Percentiles rank a stretch among this genome's conserved stretches.
These are phyloP conservation scores for Pelochelys cantorii DNA, from an alignment of 2,797 vertebrate species.

Conservation along the genomic window DNA sequence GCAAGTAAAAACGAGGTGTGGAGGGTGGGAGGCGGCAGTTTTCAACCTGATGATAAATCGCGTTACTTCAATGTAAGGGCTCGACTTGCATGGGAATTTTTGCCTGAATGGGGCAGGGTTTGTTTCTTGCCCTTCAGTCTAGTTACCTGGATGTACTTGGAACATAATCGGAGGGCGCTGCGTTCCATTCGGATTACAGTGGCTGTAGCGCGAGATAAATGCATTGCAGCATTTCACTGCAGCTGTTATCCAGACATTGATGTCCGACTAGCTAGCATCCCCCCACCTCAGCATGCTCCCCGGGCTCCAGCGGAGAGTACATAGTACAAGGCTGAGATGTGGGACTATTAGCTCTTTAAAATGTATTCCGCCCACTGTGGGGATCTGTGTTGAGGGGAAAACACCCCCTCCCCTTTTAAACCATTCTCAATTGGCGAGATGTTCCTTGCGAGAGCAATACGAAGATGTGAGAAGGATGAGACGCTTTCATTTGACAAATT, in stretches of 20 bases:
- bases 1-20: not conserved
- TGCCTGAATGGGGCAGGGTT: not conserved
- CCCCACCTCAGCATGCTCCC: not conserved
- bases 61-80: not conserved
- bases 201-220: not conserved
- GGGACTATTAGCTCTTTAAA: fast-evolving
- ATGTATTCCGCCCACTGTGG: not conserved
- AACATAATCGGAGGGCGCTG: not conserved
- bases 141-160: not conserved
- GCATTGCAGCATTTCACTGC: not conserved
- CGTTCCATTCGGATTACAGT: not conserved
- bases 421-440: fast-evolving
- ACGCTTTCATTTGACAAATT: not conserved
- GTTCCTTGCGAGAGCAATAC: not conserved
- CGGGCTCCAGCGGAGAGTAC: not conserved
- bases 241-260: not conserved
- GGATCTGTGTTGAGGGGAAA: not conserved
- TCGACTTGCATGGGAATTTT: not conserved
- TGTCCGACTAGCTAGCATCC: not conserved
- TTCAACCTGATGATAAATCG: not conserved
- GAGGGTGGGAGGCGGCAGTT: not conserved
- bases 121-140: not conserved
- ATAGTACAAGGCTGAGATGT: not conserved
- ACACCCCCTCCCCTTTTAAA: no score
- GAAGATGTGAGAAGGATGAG: not conserved